Percentiles rank a stretch among this genome's conserved stretches.
phyloP scores from a whole-genome alignment of 2,113 vertebrate genomes.

The Tragelaphus buxtoni region DNA sequence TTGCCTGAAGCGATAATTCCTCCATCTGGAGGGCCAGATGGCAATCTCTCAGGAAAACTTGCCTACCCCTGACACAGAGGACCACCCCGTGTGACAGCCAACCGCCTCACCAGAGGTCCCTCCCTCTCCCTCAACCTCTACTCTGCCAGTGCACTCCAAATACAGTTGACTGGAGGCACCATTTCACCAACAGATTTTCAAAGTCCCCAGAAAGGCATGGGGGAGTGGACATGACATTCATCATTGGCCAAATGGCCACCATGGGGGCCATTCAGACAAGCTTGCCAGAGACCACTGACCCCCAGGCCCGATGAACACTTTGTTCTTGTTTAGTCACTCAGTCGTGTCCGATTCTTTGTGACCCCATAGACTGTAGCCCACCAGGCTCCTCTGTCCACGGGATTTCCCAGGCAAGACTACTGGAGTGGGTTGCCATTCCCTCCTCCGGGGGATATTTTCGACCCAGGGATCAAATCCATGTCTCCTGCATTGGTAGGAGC shows the following conservation, averaged over 20 bases:
- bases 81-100: not conserved
- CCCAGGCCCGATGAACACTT: too few relatives aligned
- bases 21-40: not conserved
- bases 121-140: not conserved
- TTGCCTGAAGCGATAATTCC: not conserved
- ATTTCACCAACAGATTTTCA: not conserved
- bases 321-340: not conserved
- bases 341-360: not conserved
- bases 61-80: rapidly evolving
- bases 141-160: not conserved
- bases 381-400: not conserved
- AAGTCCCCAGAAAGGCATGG: too few relatives aligned
- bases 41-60: not conserved
- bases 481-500: not conserved
- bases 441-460: not conserved
- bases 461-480: not conserved
- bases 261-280: not conserved
- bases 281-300: not conserved
- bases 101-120: not conserved
- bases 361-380: not conserved
- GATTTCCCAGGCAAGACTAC: not conserved
- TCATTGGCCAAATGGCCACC: rapidly evolving
- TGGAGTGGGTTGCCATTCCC: not conserved
- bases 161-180: not conserved
- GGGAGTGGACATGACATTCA: not conserved